Base-by-base conservation (phyloP, 2,113 vertebrate genomes). In the Leptobrachium ailaonicum region DNA sequence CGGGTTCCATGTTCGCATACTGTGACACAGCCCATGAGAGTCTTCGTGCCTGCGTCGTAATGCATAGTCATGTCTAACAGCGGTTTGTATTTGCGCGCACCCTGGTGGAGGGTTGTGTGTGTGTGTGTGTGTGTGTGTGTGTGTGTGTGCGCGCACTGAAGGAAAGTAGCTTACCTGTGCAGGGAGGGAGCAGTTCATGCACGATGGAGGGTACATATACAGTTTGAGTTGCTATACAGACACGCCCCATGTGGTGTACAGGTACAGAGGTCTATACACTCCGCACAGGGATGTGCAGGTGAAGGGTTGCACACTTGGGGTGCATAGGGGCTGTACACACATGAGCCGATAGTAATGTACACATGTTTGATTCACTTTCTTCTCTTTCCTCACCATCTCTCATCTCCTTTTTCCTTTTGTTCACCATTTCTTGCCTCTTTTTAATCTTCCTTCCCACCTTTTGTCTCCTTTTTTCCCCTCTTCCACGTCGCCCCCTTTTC, bases 401-500 rank as follows among this genome's bases (percentile, higher is more conserved):
- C 13, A 14, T 10, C 20, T 60, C 56, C 13, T 14, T 60, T 60
- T 32, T 68, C 32, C 32, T 4, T 10, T n/a, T 14, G 8, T 14
- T 14, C 64, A 7, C 64, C 64, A 2, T 41, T 41, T 6, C 14
- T 41, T 41, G 8, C n/a, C 70, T 45, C 70, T 42, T 40, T 43
- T 40, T 13, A 8, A 10, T n/a, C 8, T 43, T 42, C 70, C 50
- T n/a, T 68, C 63, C n/a, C 43, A 83, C 80, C 41, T 42, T 76
- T 75, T 76, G 77, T 73, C 77, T 66, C 6, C 70, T 75, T 72
- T 70, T 62, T 50, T 13, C 50, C 10, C 41, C 20, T 32, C 20
- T n/a, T n/a, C n/a, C n/a, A n/a, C n/a, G n/a, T n/a, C n/a, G n/a
- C n/a, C n/a, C n/a, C 56, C 14, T 56, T 53, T 45, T 50, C 50